Evolutionary conservation across 2,797 vertebrate species (phyloP).

Genomic region (Myripristis murdjan): DNA sequence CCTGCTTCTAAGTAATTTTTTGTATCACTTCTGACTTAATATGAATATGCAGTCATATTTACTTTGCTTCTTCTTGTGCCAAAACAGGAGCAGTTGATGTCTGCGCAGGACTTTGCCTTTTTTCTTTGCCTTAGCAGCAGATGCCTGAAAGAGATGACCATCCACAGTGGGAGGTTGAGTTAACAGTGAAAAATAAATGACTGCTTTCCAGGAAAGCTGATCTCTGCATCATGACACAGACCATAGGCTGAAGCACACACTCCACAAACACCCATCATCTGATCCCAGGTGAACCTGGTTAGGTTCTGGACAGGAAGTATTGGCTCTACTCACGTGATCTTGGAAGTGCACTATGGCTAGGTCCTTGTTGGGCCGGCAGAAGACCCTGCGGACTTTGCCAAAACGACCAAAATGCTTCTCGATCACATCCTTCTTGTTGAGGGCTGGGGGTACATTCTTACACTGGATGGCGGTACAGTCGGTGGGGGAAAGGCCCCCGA

Average conservation of each 20-base stretch:
- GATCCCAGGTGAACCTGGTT: background rate
- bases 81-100: constrained; percentile 89
- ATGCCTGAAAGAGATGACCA: constrained; percentile 82
- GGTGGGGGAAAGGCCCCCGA: constrained; percentile 66
- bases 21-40: background rate
- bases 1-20: background rate
- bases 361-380: constrained; percentile 86
- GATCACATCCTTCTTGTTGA: constrained; percentile 87
- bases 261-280: no score
- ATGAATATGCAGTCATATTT: constrained; percentile 49
- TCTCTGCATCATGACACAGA: no score
- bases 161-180: background rate
- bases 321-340: constrained; percentile 89
- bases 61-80: constrained; percentile 94
- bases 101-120: constrained; percentile 88
- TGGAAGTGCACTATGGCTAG: constrained; percentile 89
- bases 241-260: no score
- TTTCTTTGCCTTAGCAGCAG: constrained; percentile 92
- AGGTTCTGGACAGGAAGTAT: background rate
- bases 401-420: constrained; percentile 90
- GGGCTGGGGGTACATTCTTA: constrained; percentile 87
- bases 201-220: background rate
- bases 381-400: constrained; percentile 87
- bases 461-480: constrained; percentile 88
- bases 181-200: background rate